Base-by-base conservation (phyloP, 2,797 vertebrate genomes). In the Melanotaenia pygmaea region DNA sequence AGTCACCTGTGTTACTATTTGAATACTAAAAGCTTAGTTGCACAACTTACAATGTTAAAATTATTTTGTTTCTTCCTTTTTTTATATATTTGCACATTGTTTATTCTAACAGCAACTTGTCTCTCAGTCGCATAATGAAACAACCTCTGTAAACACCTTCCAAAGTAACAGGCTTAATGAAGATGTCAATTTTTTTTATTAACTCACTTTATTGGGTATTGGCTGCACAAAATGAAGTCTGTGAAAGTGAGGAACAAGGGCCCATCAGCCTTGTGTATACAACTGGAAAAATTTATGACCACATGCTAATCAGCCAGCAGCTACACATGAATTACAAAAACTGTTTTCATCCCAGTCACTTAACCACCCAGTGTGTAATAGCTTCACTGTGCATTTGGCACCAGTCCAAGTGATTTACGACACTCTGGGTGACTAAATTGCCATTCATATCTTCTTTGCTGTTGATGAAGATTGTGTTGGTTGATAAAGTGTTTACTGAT, bases 131-230 rank as follows among this genome's bases (percentile, higher is more conserved):
- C 45, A 45, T 58, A 43, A 80, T 50, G 56, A 78, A 80, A 79
- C 59, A 26, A 72, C 53, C 61, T 85, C 22, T 24, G 37, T 74
- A 80, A 86, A 86, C 70, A 74, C 73, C 28, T 75, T 83, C 74
- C 37, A 68, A 75, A 82, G 80, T 80, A 72, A 74, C 59, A 38
- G 59, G 47, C 72, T 75, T 79, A 88, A 89, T 89, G 83, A 89
- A 92, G 73, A 82, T 79, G 79, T 87, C 79, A 65, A 62, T 90
- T 86, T 78, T 80, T 63, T 74, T 89, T 88, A 92, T 88, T 79
- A 85, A 89, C 91, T 89, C 65, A 60, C 76, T 92, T 87, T 86
- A 68, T 82, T 84, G 62, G 67, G 26, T 61, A 75, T 74, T 56
- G 47, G 71, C 61, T 77, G 35, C 64, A 61, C 67, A 72, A 76